phyloP scores from a whole-genome alignment of 2,888 invertebrate genomes.

The Seira musarum region DNA sequence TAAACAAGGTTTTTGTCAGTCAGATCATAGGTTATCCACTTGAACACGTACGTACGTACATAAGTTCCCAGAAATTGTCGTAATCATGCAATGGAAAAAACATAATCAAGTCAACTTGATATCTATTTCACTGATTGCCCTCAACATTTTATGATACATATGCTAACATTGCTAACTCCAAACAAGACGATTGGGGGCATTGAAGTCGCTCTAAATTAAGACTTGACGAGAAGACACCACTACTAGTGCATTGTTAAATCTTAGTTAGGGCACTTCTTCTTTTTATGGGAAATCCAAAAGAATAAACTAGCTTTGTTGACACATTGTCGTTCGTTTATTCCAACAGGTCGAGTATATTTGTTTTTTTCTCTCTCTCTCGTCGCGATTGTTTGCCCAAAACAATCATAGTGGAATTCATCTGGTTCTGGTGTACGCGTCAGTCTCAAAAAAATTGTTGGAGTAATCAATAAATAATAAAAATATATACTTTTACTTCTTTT shows the following conservation, averaged over 20 bases:
- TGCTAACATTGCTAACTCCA: not conserved
- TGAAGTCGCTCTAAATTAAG: not conserved
- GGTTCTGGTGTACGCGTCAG: not conserved
- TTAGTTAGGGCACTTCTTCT: too few relatives aligned
- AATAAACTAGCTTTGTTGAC: too few relatives aligned
- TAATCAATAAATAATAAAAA: not conserved
- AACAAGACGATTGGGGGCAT: slow-evolving; percentile 4
- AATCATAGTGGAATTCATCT: not conserved
- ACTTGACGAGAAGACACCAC: too few relatives aligned
- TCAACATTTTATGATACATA: not conserved
- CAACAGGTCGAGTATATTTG: too few relatives aligned
- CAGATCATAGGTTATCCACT: too few relatives aligned
- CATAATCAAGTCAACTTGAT: not conserved
- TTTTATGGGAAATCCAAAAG: not conserved
- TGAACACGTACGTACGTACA: too few relatives aligned
- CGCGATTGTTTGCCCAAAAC: too few relatives aligned
- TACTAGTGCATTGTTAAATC: too few relatives aligned
- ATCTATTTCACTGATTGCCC: not conserved
- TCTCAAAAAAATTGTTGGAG: not conserved
- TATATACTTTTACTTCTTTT: not conserved
- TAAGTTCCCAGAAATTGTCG: too few relatives aligned
- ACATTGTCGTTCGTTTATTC: too few relatives aligned
- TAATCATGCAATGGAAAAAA: too few relatives aligned
- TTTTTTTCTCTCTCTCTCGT: too few relatives aligned
- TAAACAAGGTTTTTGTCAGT: not conserved